Evolutionary conservation across 2,888 invertebrate species (phyloP), one percentile per base, ranked within the genome.

Genomic region (Trachelus iudaicus): DNA sequence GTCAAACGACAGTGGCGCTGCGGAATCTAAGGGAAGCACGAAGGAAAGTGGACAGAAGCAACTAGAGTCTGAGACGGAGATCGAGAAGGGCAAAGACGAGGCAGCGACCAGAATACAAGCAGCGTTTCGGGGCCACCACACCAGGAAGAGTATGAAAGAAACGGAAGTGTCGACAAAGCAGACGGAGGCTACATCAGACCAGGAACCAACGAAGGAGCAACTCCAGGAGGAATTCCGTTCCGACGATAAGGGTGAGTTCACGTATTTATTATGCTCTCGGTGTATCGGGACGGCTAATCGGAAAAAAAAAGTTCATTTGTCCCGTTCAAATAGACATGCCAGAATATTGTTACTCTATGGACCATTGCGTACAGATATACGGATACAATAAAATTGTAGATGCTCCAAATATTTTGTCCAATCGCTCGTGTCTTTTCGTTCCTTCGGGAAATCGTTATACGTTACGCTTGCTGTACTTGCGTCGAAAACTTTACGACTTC

Each of bases 81-180:
- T 74, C 80, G 81, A 77, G 79, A 84, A 78, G 81, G 88, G 88
- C 73, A 83, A 85, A 77, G 88, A 94, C 81, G 92, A 94, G 83
- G 97, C 97, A 83, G 97, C 97, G 82, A 95, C 95, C 76, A 97
- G 96, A 93, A 97, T 97, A 92, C 97, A 98, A 91, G 97, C 97
- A 88, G 96, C 94, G 85, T 97, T 97, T 92, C 94, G 97, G 87
- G 97, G 97, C 78, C 97, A 97, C 91, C 94, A 95, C 93, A 94
- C 95, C 84, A 94, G 96, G 89, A 95, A 95, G 92, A 95, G 94
- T 82, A 95, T 96, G 94, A 95, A 95, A 93, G 91, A 82, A 92
- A 93, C 91, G 82, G 90, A 86, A 76, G 82, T 83, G 75, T 83
- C 88, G 81, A 82, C 84, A 88, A 92, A 90, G 88, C 90, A 91